phyloP scores from a whole-genome alignment of 1,140 invertebrate genomes.

The Papilio glaucus region DNA sequence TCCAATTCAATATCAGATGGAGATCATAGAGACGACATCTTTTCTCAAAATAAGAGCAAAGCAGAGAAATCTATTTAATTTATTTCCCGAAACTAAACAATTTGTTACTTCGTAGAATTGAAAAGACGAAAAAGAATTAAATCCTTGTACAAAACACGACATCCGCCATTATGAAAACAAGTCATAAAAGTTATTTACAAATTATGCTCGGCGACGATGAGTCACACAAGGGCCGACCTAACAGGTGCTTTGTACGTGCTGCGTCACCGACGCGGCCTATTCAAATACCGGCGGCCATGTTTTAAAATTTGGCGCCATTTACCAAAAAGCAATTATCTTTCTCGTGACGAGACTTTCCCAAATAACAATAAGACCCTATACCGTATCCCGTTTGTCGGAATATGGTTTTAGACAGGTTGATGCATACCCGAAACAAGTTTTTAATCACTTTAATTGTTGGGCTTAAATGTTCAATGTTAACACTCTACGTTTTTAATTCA shows the following conservation, averaged over 20 bases:
- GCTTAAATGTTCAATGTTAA: no score
- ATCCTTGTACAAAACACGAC: neutral
- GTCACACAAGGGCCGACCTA: slow-evolving; percentile 21
- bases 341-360: neutral
- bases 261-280: slow-evolving; percentile 6
- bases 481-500: no score
- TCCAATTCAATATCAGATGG: no score
- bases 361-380: slow-evolving; percentile 11
- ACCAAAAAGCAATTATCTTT: neutral
- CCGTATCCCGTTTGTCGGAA: neutral
- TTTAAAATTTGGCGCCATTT: slow-evolving; percentile 26
- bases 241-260: slow-evolving; percentile 1
- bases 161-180: slow-evolving; percentile 3
- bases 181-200: slow-evolving; percentile 17
- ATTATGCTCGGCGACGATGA: slow-evolving; percentile 20
- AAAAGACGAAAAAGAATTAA: neutral
- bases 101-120: neutral
- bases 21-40: no score
- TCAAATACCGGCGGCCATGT: slow-evolving; percentile 21
- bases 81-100: no score
- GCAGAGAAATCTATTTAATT: no score
- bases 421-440: neutral
- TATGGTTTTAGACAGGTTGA: neutral
- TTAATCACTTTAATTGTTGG: neutral
- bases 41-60: no score